Evolutionary conservation across 2,888 invertebrate genomes (phyloP), one percentile per base, ranked within the genome.

Genomic region (Ochropleura plecta): DNA sequence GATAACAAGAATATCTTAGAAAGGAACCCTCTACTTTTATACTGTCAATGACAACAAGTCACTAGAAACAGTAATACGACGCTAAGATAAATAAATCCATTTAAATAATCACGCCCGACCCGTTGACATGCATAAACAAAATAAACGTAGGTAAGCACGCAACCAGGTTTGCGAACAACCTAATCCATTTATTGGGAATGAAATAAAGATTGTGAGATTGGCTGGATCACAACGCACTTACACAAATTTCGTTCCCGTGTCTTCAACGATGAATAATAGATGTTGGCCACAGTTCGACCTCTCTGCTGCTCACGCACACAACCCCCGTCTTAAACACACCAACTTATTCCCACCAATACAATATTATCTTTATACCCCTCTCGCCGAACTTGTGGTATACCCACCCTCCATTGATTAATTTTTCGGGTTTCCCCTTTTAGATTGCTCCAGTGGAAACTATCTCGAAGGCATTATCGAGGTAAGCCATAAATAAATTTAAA

Each of bases 151-250:
- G 79, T 78, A 62, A 78, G 62, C 48, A 92, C 91, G 89, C 90
- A 92, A 93, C 93, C 92, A 92, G 92, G 90, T 92, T 93, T 91
- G 91, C 90, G 91, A 93, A 94, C 92, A 92, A 91, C 91, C 91
- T 95, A 95, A 95, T 95, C 94, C 94, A 94, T 94, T 95, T 96
- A 96, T 94, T 91, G 92, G 86, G 92, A 94, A 95, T 94, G 93
- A 95, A 96, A 96, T 95, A 95, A 95, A 94, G 93, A 95, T 95
- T 92, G 91, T 90, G 91, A 94, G 94, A 95, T 95, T 94, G 95
- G 92, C 91, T 93, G 94, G 94, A 95, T 95, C 95, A 95, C 95
- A 95, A 94, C 94, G 92, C 95, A 95, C 95, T 95, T 95, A 95
- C 94, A 95, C 95, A 95, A 95, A 95, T 95, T 95, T 95, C 93